Percentiles rank a stretch among this genome's conserved stretches.
Evolutionary conservation across 2,113 vertebrate genomes (phyloP).

Genomic region (Grammomys dolichurus): DNA sequence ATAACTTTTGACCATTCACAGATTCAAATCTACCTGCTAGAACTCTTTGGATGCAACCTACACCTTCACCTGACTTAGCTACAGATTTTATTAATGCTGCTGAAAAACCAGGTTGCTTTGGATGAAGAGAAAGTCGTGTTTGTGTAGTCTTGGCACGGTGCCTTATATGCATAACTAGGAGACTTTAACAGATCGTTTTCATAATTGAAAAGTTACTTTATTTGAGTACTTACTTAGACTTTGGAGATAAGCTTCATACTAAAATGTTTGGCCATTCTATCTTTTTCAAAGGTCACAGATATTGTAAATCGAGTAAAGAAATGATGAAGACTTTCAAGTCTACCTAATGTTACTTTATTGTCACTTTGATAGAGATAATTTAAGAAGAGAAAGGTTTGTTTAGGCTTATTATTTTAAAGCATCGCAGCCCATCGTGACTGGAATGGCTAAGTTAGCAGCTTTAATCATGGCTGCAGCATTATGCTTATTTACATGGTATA

Average conservation of each 20-base stretch:
- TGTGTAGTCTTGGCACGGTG: neutral
- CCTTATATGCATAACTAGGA: neutral
- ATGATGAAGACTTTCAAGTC: neutral
- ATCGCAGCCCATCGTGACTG: neutral
- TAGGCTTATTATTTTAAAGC: neutral
- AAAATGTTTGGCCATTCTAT: neutral
- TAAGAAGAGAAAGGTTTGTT: neutral
- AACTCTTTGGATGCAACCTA: neutral
- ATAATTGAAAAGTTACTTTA: conserved; percentile 32
- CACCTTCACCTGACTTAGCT: neutral
- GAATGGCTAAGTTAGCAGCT: neutral
- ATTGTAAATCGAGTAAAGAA: neutral
- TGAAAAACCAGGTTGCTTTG: neutral
- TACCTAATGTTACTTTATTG: neutral
- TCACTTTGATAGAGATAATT: neutral
- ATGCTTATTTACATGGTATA: neutral
- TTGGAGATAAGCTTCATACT: neutral
- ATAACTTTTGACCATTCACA: neutral
- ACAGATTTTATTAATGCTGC: neutral
- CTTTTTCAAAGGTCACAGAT: neutral
- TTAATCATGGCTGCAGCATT: too few species aligned
- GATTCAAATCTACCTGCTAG: neutral
- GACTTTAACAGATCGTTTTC: conserved; percentile 24
- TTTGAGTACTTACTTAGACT: neutral
- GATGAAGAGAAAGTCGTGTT: neutral